Evolutionary conservation across 2,113 vertebrate genomes (phyloP).

Genomic region (Phodopus roborovskii): DNA sequence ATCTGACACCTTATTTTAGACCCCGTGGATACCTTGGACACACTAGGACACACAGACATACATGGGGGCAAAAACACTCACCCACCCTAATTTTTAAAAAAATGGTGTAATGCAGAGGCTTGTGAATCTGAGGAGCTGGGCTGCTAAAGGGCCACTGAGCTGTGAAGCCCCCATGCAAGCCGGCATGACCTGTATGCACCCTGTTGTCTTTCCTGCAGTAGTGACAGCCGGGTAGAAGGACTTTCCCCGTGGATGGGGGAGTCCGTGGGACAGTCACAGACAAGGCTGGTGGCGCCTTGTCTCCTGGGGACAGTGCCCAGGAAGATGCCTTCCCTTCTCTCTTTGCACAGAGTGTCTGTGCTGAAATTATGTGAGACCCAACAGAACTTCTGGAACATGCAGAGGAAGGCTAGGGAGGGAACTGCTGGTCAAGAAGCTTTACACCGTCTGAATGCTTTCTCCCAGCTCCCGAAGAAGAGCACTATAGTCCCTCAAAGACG

Average conservation of each 20-base stretch:
- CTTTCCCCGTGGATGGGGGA: rapidly evolving
- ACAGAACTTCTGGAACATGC: not conserved
- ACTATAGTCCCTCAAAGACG: not conserved
- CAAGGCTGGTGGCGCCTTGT: rapidly evolving
- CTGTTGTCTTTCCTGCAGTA: not conserved
- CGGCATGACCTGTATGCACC: not conserved
- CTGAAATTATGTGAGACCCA: not conserved
- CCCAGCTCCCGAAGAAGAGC: not conserved
- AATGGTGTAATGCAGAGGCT: rapidly evolving
- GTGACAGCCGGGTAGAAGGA: rapidly evolving
- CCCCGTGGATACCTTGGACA: not conserved
- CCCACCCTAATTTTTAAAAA: not conserved
- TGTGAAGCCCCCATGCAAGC: not conserved
- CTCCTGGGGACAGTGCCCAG: not conserved
- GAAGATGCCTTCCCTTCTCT: not conserved
- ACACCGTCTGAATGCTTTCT: not conserved
- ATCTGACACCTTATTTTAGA: not conserved
- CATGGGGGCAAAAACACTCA: not conserved
- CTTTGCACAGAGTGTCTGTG: rapidly evolving
- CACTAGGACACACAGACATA: not conserved
- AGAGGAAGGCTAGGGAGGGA: not conserved
- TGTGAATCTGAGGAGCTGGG: not conserved
- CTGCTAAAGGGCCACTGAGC: too few species aligned
- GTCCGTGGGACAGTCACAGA: not conserved
- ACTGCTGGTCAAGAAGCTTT: not conserved